These are phyloP conservation scores for Lepus oiostolus DNA, from an alignment of 2,797 vertebrate genomes.

Conservation along the genomic window DNA sequence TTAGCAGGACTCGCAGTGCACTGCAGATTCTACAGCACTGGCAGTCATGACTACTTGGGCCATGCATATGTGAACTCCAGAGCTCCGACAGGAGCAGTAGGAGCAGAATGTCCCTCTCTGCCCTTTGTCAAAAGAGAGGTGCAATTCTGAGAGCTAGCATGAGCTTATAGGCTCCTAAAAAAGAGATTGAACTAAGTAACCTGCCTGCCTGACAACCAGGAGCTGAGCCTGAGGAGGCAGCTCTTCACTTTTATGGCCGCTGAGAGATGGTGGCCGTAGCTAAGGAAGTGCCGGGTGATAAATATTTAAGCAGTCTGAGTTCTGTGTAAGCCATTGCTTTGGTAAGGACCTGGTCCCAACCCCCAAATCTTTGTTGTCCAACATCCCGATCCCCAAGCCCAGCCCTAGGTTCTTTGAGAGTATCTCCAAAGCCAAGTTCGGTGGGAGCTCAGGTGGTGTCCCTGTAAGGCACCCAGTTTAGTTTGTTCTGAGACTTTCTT, in stretches of 20 bases:
- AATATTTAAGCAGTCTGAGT: background rate
- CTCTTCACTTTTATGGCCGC: background rate
- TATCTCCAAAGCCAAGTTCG: slow-evolving; percentile 17
- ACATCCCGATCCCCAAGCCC: background rate
- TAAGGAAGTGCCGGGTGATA: background rate
- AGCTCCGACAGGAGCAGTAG: background rate
- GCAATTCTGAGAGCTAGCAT: background rate
- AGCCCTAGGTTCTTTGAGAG: background rate
- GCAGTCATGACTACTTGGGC: background rate
- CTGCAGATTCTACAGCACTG: background rate
- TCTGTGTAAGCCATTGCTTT: background rate
- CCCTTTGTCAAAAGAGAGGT: background rate
- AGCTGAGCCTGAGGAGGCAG: background rate
- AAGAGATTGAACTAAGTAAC: background rate
- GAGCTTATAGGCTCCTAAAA: background rate
- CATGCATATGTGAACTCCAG: background rate
- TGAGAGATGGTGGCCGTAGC: too few species aligned
- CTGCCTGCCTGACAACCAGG: background rate
- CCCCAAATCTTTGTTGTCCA: background rate
- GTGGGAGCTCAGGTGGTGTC: background rate
- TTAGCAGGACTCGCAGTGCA: background rate
- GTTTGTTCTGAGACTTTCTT: background rate
- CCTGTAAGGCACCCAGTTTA: background rate
- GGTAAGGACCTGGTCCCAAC: too few species aligned
- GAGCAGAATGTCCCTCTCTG: background rate